phyloP scores from a whole-genome alignment of 1,140 invertebrate species.

The Brachionus rotundiformis region DNA sequence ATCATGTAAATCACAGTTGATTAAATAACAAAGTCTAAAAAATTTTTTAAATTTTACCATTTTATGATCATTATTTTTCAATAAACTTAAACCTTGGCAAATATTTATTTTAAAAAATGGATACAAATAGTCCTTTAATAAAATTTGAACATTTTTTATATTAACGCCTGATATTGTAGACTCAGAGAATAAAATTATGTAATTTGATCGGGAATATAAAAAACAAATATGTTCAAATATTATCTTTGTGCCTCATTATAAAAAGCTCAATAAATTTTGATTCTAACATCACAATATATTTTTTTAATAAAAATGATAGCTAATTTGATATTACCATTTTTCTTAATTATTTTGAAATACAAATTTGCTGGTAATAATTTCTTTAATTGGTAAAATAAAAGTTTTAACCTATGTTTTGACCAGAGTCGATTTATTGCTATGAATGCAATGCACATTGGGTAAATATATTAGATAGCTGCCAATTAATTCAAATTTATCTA shows the following conservation, averaged over 20 bases:
- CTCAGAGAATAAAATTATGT: not conserved
- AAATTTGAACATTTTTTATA: no score
- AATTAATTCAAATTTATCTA: not conserved
- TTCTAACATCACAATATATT: not conserved
- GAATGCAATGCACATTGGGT: slow-evolving; percentile 28
- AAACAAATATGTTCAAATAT: not conserved
- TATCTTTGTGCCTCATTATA: not conserved
- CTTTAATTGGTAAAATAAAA: not conserved
- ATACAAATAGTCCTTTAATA: not conserved
- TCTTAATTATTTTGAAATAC: not conserved
- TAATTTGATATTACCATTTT: not conserved
- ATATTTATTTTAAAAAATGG: not conserved
- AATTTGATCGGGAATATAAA: not conserved
- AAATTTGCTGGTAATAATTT: not conserved
- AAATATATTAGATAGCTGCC: not conserved
- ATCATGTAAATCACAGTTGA: not conserved
- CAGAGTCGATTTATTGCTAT: slow-evolving; percentile 29
- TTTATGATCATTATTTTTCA: not conserved
- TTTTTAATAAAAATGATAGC: not conserved
- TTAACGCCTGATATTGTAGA: not conserved
- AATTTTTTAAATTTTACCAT: not conserved
- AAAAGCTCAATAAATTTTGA: not conserved
- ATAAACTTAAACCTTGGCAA: not conserved
- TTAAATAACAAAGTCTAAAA: not conserved
- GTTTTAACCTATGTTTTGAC: not conserved